Base-by-base conservation (phyloP, 2,113 vertebrate species). In the Recurvirostra avosetta region DNA sequence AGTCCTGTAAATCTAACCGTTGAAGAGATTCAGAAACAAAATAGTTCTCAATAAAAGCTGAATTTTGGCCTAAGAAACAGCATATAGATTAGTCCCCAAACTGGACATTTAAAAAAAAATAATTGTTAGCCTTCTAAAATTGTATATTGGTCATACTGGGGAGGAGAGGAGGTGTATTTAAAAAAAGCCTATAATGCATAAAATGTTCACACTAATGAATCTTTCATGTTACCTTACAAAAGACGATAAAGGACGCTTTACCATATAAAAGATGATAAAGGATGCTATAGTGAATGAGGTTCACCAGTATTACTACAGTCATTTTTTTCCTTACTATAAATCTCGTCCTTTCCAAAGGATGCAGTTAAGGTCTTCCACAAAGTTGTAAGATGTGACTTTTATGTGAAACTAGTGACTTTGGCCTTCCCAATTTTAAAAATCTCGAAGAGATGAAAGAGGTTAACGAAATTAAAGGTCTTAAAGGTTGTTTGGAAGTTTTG, bases 81-180 rank as follows among this genome's bases (percentile, higher is more conserved):
- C 6, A 2, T 55, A 59, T 32, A 63, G 36, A 47, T 52, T 77
- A 76, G 2, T 61, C 8, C 45, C 6, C 25, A 49, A 41, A 86
- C 6, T 67, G 40, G 10, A 59, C 6, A 84, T 56, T 61, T 25
- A 6, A 56, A 70, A 11, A 29, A 53, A 53, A 19, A 32, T 30
- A 40, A 9, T 43, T 47, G 0, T 38, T 84, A 56, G 20, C 1
- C 43, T 84, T 89, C 73, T 29, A 43, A 85, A 91, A 72, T 43
- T 56, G 29, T 50, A 6, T 55, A 29, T n/a, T 65, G 26, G 20
- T 59, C 5, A 6, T 77, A 41, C 29, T 15, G 4, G 3, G 8
- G 2, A 6, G 6, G 3, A 34, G 5, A 6, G 4, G 5, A 20
- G 5, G 1, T 34, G 1, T 8, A 56, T 56, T 82, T 65, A 0